These are phyloP conservation scores for Gasteruption jaculator DNA, from an alignment of 2,888 invertebrate species.

Conservation along the genomic window DNA sequence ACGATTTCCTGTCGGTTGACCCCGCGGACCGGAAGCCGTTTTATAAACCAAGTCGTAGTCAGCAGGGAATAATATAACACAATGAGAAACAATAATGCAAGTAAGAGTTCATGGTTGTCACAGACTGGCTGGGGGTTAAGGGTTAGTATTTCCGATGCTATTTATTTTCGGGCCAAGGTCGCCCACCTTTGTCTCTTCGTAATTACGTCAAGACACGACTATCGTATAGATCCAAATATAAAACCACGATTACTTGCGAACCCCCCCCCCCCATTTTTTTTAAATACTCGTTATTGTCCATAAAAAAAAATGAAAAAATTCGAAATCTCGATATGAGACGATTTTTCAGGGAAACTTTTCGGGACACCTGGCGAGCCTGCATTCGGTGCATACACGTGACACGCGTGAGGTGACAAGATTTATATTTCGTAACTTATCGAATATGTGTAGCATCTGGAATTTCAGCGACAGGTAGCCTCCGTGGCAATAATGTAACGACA, in stretches of 20 bases:
- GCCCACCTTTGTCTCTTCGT: constrained; percentile 24
- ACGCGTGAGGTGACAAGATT: too few relatives aligned
- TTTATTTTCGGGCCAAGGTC: constrained; percentile 34
- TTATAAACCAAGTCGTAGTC: constrained; percentile 40
- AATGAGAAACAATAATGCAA: constrained; percentile 25
- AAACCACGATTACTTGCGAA: too few relatives aligned
- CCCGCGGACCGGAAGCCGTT: constrained; percentile 44
- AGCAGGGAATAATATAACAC: constrained; percentile 25
- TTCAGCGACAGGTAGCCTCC: constrained; percentile 29
- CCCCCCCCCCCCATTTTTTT: not conserved
- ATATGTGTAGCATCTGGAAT: constrained; percentile 22
- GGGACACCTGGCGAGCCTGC: too few relatives aligned
- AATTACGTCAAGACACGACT: constrained; percentile 10
- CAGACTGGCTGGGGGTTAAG: constrained; percentile 38
- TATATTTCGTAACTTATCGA: too few relatives aligned
- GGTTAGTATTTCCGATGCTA: constrained; percentile 43
- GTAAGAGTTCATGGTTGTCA: constrained; percentile 43
- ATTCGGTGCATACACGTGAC: too few relatives aligned
- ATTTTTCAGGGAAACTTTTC: too few relatives aligned
- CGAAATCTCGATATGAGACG: too few relatives aligned
- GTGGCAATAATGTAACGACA: constrained; percentile 16
- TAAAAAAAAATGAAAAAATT: too few relatives aligned
- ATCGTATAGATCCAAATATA: not conserved
- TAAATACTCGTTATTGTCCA: too few relatives aligned
- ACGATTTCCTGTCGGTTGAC: constrained; percentile 48